Evolutionary conservation across 2,888 invertebrate species (phyloP), one percentile per base, ranked within the genome.

Genomic region (Himalopsyche kuldschensis): DNA sequence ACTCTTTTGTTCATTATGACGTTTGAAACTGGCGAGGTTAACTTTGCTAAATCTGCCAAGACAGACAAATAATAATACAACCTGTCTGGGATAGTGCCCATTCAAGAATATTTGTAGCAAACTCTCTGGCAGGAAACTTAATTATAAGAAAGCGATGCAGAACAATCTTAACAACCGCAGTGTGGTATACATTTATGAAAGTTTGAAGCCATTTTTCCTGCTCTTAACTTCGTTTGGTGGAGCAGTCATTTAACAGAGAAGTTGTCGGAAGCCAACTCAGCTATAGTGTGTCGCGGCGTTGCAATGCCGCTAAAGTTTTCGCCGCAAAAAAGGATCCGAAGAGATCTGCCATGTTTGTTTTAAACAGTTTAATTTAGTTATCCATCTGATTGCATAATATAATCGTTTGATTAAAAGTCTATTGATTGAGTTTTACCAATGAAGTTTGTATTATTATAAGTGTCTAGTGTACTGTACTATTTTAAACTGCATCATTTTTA

Each of bases 61-160:
- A 55, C 41, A 41, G 11, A 41, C n/a, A 20, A 55, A 55, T 55
- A 55, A 55, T 55, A 55, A 55, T 55, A 55, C 55, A 55, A 24
- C 55, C 55, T 55, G 55, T 55, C 55, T 55, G 55, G 55, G 55
- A 55, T n/a, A 55, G 55, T 20, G 8, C 20, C 55, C 24, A 20
- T 81, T 78, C 63, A 17, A n/a, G 47, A 78, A 84, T 47, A 76
- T 82, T 84, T 79, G 82, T 55, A 77, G 35, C 82, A 47, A 84
- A 79, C 76, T 79, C 79, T 78, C 69, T 75, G 63, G 47, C 79
- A 78, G 80, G 41, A 77, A 85, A 85, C 81, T 85, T 77, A 85
- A 85, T 85, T 85, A 85, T 78, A 79, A 85, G 85, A 83, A 83
- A 83, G 83, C 82, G 78, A 83, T 82, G 82, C 83, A 81, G 81